Conservation (phyloP, 2,888 invertebrate species). For the Drosophila rubida region DNA sequence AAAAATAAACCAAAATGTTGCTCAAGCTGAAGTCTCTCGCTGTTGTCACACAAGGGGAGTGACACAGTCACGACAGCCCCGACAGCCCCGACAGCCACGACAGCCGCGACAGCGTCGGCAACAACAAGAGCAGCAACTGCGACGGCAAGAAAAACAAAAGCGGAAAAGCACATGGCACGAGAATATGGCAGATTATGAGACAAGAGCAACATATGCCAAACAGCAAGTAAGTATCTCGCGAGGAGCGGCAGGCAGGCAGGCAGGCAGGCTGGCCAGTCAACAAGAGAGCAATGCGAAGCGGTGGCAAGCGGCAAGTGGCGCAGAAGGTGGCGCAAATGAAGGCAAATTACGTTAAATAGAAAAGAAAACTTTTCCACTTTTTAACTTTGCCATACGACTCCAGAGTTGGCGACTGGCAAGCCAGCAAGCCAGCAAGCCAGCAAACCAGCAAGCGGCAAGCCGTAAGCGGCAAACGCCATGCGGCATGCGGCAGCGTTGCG, state of each 20-base stretch:
- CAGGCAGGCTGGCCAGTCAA: conserved; percentile 51
- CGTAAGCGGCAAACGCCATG: conserved; percentile 22
- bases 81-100: neutral
- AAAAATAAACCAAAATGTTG: conserved; percentile 38
- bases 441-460: conserved; percentile 12
- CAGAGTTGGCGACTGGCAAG: conserved; percentile 36
- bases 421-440: conserved; percentile 27
- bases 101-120: conserved; percentile 25
- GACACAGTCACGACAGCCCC: conserved; percentile 44
- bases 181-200: conserved; percentile 76
- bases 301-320: neutral
- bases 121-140: conserved; percentile 24
- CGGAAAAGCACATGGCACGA: conserved; percentile 44
- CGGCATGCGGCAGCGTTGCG: conserved; percentile 44
- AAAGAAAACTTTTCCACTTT: conserved; percentile 81
- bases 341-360: conserved; percentile 82
- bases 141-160: conserved; percentile 44
- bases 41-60: conserved; percentile 59
- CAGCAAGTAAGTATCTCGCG: conserved; percentile 24
- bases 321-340: conserved; percentile 66
- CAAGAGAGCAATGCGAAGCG: conserved; percentile 10
- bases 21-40: conserved; percentile 47
- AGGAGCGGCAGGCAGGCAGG: neutral
- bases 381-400: conserved; percentile 73
- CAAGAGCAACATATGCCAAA: conserved; percentile 77